phyloP scores from a whole-genome alignment of 2,113 vertebrate genomes.

The Turdus rufiventris region DNA sequence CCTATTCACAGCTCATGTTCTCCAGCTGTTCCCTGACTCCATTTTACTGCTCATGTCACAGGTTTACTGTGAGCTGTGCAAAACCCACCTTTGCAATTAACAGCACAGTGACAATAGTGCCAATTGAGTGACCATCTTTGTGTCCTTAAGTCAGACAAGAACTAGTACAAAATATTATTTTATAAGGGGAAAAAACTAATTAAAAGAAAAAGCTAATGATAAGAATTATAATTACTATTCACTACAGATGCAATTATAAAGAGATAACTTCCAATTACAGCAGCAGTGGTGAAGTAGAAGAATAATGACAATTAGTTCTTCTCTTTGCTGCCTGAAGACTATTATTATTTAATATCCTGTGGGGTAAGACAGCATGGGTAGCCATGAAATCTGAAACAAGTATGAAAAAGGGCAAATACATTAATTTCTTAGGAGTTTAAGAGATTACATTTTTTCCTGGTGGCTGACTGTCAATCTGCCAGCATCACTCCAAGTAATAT shows the following conservation, averaged over 20 bases:
- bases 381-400: slow-evolving; percentile 3
- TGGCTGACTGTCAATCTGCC: not conserved
- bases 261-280: slow-evolving; percentile 69
- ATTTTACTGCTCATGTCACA: not conserved
- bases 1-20: not conserved
- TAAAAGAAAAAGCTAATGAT: slow-evolving; percentile 61
- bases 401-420: not conserved
- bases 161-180: slow-evolving; percentile 42
- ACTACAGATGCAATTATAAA: slow-evolving; percentile 69
- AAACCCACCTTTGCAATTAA: not conserved
- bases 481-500: not conserved
- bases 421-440: slow-evolving; percentile 3
- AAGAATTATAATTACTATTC: slow-evolving; percentile 72
- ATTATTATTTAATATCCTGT: slow-evolving; percentile 61
- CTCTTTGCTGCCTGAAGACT: slow-evolving; percentile 34
- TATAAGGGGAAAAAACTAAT: slow-evolving; percentile 52
- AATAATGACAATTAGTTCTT: slow-evolving; percentile 61
- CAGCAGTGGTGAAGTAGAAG: slow-evolving; percentile 36
- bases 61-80: not conserved
- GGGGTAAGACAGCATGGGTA: slow-evolving; percentile 21
- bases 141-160: slow-evolving; percentile 9
- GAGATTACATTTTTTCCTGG: not conserved
- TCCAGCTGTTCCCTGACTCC: not conserved
- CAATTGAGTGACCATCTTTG: not conserved
- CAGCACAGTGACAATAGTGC: not conserved